Evolutionary conservation across 2,113 vertebrate genomes (phyloP).

Genomic region (Camelus dromedarius): DNA sequence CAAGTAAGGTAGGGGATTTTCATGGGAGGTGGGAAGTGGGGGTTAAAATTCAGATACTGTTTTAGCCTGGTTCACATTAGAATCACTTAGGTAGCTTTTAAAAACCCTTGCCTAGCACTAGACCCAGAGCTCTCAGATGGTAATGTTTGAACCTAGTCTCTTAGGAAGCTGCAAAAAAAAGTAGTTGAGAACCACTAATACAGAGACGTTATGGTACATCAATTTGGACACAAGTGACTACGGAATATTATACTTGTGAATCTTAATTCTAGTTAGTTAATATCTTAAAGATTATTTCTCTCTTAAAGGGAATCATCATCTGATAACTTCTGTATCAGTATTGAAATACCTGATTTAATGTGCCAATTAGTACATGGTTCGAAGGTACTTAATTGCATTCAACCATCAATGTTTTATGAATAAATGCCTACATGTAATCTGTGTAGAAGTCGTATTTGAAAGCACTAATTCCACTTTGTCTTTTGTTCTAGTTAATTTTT

Average conservation of each 20-base stretch:
- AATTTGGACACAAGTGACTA: not conserved
- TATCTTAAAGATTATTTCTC: not conserved
- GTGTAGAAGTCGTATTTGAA: not conserved
- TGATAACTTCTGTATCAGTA: not conserved
- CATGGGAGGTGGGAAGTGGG: not conserved
- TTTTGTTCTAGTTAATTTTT: conserved; percentile 3
- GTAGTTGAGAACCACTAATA: not conserved
- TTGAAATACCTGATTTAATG: not conserved
- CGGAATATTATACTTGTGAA: not conserved
- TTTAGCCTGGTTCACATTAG: not conserved
- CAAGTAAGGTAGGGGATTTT: not conserved
- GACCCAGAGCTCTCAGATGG: not conserved
- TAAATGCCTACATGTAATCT: not conserved
- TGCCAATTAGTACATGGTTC: not conserved
- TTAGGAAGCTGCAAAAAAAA: not conserved
- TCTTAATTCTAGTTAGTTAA: not conserved
- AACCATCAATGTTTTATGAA: not conserved
- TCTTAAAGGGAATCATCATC: not conserved
- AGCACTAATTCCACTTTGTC: not conserved
- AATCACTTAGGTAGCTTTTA: not conserved
- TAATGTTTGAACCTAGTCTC: not conserved
- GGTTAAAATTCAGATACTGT: not conserved
- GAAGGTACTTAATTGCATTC: not conserved
- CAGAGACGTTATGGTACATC: not conserved
- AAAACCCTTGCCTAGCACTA: not conserved